phyloP scores from a whole-genome alignment of 2,888 invertebrate genomes.

The Arrhopalites spinosus region DNA sequence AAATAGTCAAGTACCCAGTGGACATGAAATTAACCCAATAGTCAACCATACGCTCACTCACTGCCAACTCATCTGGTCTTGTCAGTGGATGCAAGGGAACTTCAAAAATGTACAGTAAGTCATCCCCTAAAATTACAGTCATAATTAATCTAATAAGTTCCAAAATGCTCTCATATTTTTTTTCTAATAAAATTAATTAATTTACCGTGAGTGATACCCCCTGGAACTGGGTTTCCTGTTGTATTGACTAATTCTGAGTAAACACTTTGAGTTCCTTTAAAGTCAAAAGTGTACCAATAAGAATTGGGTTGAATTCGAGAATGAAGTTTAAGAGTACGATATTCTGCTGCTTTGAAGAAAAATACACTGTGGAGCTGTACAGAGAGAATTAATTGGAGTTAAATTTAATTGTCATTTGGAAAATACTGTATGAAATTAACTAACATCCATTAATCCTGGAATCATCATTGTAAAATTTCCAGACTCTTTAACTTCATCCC shows the following conservation, averaged over 20 bases:
- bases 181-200: too few relatives aligned
- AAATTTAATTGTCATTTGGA: not conserved
- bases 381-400: conserved; percentile 13
- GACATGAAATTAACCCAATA: conserved; percentile 61
- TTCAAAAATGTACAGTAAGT: conserved; percentile 66
- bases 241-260: conserved; percentile 57
- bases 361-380: conserved; percentile 62
- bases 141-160: too few relatives aligned
- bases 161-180: too few relatives aligned
- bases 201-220: conserved; percentile 63
- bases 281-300: conserved; percentile 64
- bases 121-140: conserved; percentile 61
- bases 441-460: conserved; percentile 63
- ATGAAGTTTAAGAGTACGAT: conserved; percentile 59
- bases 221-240: not conserved
- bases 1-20: conserved; percentile 37
- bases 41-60: conserved; percentile 62
- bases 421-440: conserved; percentile 44
- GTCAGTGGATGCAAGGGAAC: conserved; percentile 50
- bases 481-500: conserved; percentile 57
- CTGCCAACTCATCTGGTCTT: conserved; percentile 57
- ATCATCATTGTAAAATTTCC: conserved; percentile 61
- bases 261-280: conserved; percentile 59
- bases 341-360: conserved; percentile 62
- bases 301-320: conserved; percentile 58